Evolutionary conservation across 2,888 invertebrate genomes (phyloP).

Genomic region (Tetrapedia diversipes): DNA sequence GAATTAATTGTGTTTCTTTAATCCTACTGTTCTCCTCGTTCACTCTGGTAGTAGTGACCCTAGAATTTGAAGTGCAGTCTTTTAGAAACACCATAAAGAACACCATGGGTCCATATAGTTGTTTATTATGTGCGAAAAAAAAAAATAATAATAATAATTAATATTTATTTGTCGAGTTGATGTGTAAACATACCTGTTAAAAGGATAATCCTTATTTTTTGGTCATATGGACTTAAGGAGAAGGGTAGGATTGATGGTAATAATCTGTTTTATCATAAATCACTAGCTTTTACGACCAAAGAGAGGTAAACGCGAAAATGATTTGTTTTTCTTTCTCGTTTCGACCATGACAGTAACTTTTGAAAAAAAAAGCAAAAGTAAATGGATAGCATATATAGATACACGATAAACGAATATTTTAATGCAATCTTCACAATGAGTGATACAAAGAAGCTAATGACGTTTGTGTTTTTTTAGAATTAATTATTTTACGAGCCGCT

Average conservation of each 20-base stretch:
- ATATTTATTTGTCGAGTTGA: no score
- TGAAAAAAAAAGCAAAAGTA: slow-evolving; percentile 59
- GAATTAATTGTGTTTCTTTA: slow-evolving; percentile 21
- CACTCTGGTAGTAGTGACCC: no score
- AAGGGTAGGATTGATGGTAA: no score
- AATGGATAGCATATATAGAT: slow-evolving; percentile 45
- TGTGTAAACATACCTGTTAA: no score
- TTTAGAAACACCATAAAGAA: no score
- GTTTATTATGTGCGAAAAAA: no score
- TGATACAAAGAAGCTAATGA: slow-evolving; percentile 37
- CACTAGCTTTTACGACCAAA: slow-evolving; percentile 65
- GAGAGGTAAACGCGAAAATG: slow-evolving; percentile 71
- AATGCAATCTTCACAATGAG: slow-evolving; percentile 39
- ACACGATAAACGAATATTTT: slow-evolving; percentile 39
- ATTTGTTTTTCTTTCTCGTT: slow-evolving; percentile 75
- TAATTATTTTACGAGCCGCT: slow-evolving; percentile 47
- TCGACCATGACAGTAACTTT: slow-evolving; percentile 74
- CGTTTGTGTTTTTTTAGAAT: slow-evolving; percentile 46
- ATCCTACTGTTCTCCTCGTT: no score
- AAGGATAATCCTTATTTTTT: no score
- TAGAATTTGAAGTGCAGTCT: no score
- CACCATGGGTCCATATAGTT: no score
- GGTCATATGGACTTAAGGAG: no score
- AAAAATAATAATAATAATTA: no score
- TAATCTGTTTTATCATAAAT: slow-evolving; percentile 67